Conservation (phyloP, 1,140 invertebrate genomes). For the Calephelis nemesis region DNA sequence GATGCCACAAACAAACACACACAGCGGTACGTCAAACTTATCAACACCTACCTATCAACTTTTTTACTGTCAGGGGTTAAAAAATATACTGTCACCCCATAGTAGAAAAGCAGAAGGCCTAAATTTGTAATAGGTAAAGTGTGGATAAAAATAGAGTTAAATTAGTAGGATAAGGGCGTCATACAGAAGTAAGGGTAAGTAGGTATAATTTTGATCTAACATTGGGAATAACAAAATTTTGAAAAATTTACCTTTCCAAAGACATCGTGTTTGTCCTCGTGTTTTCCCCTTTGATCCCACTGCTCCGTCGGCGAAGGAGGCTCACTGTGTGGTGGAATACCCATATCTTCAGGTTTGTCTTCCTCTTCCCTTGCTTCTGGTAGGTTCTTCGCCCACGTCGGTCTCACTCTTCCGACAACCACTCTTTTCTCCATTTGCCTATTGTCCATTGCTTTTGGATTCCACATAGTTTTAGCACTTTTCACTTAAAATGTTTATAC, state of each 20-base stretch:
- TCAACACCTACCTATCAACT: too few relatives aligned
- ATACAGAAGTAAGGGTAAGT: too few relatives aligned
- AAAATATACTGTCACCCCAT: too few relatives aligned
- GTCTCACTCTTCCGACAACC: slow-evolving; percentile 64
- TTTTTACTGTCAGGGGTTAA: too few relatives aligned
- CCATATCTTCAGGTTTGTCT: slow-evolving; percentile 57
- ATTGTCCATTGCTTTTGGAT: slow-evolving; percentile 50
- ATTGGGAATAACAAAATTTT: neutral
- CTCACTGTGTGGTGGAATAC: slow-evolving; percentile 61
- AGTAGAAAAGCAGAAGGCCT: too few relatives aligned
- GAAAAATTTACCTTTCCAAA: slow-evolving; percentile 78
- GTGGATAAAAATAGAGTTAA: too few relatives aligned
- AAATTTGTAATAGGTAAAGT: too few relatives aligned
- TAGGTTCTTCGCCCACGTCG: slow-evolving; percentile 68
- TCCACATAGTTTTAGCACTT: slow-evolving; percentile 53
- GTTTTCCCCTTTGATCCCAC: slow-evolving; percentile 58
- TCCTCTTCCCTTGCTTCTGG: slow-evolving; percentile 60
- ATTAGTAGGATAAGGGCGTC: too few relatives aligned
- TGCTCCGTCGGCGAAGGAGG: slow-evolving; percentile 56
- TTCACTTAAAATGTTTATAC: neutral
- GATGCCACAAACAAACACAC: too few relatives aligned
- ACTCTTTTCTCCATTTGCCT: slow-evolving; percentile 63
- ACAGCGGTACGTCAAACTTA: too few relatives aligned
- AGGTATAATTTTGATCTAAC: too few relatives aligned
- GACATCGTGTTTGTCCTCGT: slow-evolving; percentile 70